phyloP scores from a whole-genome alignment of 2,113 vertebrate species.

The Muntiacus muntjak region DNA sequence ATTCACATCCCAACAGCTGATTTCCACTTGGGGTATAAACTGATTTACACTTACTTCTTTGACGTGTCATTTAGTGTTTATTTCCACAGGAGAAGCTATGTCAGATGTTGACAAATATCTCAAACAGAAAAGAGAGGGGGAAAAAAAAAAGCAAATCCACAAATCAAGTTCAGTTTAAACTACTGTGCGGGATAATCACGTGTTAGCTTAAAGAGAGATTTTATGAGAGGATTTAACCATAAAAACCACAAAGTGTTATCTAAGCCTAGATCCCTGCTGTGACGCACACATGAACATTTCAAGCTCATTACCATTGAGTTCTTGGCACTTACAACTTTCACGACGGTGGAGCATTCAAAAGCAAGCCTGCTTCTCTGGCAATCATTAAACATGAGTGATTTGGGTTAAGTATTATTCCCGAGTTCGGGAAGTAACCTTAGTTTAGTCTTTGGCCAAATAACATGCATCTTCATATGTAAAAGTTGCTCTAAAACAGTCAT shows the following conservation, averaged over 20 bases:
- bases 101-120: background rate
- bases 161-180: conserved; percentile 26
- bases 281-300: background rate
- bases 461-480: background rate
- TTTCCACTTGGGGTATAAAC: background rate
- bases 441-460: background rate
- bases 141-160: background rate
- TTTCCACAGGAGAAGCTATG: background rate
- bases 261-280: background rate
- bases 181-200: background rate
- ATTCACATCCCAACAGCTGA: background rate
- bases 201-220: background rate
- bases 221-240: background rate
- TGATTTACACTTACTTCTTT: background rate
- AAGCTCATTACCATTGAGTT: background rate
- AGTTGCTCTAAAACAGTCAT: too few relatives aligned
- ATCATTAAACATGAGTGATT: background rate
- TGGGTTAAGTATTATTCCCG: background rate
- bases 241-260: background rate
- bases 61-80: background rate
- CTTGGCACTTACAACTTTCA: background rate
- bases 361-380: background rate
- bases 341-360: accelerated
- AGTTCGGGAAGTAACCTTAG: background rate
- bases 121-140: background rate